Conservation (phyloP, 2,888 invertebrate genomes). For the Chloroclystis v-ata region DNA sequence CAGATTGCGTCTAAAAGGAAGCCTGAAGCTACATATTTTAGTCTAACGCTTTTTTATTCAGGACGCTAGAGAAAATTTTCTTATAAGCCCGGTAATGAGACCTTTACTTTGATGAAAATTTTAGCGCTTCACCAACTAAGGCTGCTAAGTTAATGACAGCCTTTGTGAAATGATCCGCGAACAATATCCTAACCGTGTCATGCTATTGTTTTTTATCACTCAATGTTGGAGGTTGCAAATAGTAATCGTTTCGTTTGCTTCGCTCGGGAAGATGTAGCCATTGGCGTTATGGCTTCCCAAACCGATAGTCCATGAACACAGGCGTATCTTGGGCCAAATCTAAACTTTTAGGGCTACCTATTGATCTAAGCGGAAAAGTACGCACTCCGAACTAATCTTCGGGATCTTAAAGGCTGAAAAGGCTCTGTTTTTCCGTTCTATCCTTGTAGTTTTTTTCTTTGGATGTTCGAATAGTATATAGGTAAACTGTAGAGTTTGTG, state of each 20-base stretch:
- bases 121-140: conserved; percentile 8
- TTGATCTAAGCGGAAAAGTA: neutral
- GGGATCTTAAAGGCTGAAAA: neutral
- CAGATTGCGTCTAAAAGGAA: conserved; percentile 23
- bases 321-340: conserved; percentile 4
- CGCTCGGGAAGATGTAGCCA: conserved; percentile 11
- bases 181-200: conserved; percentile 7
- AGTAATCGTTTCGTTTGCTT: conserved; percentile 16
- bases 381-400: neutral
- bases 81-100: conserved; percentile 17
- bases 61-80: conserved; percentile 9
- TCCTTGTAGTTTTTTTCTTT: too few relatives aligned
- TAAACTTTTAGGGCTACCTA: conserved; percentile 1
- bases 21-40: conserved; percentile 10
- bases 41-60: conserved; percentile 16
- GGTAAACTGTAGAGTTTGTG: too few relatives aligned
- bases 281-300: conserved; percentile 7
- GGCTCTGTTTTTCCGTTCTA: neutral
- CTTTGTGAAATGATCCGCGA: conserved; percentile 9
- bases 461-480: too few relatives aligned
- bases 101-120: conserved; percentile 21
- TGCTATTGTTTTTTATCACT: conserved; percentile 15
- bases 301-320: conserved; percentile 13
- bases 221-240: conserved; percentile 5
- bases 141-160: conserved; percentile 11